Evolutionary conservation across 2,797 vertebrate species (phyloP), one percentile per base, ranked within the genome.

Genomic region (Somateria mollissima): DNA sequence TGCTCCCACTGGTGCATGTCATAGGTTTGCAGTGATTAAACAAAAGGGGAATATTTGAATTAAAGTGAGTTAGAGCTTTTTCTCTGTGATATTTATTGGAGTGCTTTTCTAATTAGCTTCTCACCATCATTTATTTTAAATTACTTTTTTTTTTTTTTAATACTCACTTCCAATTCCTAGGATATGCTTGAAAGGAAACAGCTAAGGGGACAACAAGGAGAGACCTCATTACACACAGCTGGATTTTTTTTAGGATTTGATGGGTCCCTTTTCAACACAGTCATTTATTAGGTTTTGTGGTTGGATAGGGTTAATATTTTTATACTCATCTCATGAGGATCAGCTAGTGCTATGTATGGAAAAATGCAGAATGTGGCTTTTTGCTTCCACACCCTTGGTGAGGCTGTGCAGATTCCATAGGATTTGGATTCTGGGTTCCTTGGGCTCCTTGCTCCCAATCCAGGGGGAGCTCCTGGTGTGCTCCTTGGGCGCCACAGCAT

Each of bases 81-180:
- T n/a, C 69, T 79, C 60, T 25, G 25, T n/a, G 27, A 32, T 54
- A 20, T 25, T 61, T 88, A 34, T 1, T 67, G 79, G 64, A 32
- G 13, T 37, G 32, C 22, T 84, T 93, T 93, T 85, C 34, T 16
- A 87, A 10, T 82, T 75, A 72, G 25, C 7, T 45, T 91, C 82
- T 72, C 45, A 18, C 58, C 79, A 25, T 37, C 34, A 32, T 73
- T 85, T 93, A 17, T 18, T 70, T 79, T 25, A 77, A 85, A 58
- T 82, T 2, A 12, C 37, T 71, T 74, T 80, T 87, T 58, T 28
- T 14, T 24, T 49, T 49, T 49, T 49, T 49, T 14, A 87, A 36
- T 61, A 22, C 27, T 60, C 86, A 15, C 51, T 83, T 56, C 22
- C 13, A 66, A 66, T 77, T 84, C 11, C 70, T 81, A 60, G 36